Conservation (phyloP, 30 jellyfish, hydroid and myxozoan genomes). For the Nemopilema nomurai region DNA sequence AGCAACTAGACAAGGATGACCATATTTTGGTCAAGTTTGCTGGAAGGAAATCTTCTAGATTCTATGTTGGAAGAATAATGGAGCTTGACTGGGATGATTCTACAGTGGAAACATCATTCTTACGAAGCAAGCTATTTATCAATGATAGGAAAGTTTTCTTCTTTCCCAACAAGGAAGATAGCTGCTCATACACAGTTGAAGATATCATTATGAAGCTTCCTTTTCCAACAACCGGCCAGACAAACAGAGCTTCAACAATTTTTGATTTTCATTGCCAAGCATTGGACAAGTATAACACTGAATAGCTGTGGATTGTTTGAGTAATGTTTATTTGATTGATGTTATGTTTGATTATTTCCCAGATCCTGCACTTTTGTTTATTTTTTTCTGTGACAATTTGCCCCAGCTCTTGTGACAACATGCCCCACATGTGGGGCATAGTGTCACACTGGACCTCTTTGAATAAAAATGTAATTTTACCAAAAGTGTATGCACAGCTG, state of each 20-base stretch:
- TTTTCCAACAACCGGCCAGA: constrained; percentile 49
- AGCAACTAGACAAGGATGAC: constrained; percentile 48
- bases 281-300: too few relatives aligned
- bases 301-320: too few relatives aligned
- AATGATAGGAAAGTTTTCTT: constrained; percentile 30
- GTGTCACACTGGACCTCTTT: too few relatives aligned
- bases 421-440: too few relatives aligned
- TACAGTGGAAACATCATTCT: constrained; percentile 53
- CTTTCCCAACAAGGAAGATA: constrained; percentile 41
- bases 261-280: constrained; percentile 16
- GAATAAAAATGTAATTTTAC: too few relatives aligned
- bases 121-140: constrained; percentile 53
- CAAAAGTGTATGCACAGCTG: too few relatives aligned
- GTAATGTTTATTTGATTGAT: too few relatives aligned
- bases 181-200: constrained; percentile 33
- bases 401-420: too few relatives aligned
- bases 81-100: constrained; percentile 25
- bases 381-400: too few relatives aligned
- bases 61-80: constrained; percentile 34
- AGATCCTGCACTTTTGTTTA: too few relatives aligned
- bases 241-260: constrained; percentile 12
- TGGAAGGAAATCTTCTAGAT: constrained; percentile 40
- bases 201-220: constrained; percentile 52
- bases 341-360: too few relatives aligned
- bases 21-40: constrained; percentile 35